Conservation (phyloP, 2,888 invertebrate species). For the Phytoseiulus persimilis region DNA sequence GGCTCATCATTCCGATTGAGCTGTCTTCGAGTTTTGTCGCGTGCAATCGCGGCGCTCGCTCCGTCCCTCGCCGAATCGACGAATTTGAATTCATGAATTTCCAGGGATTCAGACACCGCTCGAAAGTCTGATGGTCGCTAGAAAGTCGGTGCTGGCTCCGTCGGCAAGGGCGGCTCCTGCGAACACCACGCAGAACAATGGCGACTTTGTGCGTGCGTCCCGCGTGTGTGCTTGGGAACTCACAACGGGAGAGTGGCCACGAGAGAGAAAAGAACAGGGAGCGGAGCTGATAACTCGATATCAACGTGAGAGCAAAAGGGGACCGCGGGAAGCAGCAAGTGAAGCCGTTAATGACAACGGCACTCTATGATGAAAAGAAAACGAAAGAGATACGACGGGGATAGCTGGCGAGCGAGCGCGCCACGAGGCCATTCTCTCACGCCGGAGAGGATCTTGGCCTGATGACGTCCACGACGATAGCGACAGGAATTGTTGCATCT, state of each 20-base stretch:
- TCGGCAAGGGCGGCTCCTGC: background rate
- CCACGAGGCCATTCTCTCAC: background rate
- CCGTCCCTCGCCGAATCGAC: background rate
- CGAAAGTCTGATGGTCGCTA: background rate
- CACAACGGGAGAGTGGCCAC: background rate
- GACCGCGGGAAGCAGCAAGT: background rate
- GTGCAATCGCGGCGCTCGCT: background rate
- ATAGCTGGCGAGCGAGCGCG: background rate
- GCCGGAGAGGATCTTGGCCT: background rate
- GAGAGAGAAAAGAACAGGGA: background rate
- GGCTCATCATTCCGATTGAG: background rate
- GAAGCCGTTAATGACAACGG: background rate
- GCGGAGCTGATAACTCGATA: background rate
- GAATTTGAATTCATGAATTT: background rate
- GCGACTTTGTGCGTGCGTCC: background rate
- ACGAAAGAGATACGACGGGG: background rate
- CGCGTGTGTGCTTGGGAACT: background rate
- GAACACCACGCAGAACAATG: background rate
- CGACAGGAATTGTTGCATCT: too few relatives aligned
- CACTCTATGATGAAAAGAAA: background rate
- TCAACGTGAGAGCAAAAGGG: background rate
- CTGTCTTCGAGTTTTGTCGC: background rate
- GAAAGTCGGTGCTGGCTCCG: background rate
- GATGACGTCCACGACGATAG: too few relatives aligned
- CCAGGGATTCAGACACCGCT: background rate